Evolutionary conservation across 2,888 invertebrate species (phyloP), one percentile per base, ranked within the genome.

Genomic region (Elysia crispata): DNA sequence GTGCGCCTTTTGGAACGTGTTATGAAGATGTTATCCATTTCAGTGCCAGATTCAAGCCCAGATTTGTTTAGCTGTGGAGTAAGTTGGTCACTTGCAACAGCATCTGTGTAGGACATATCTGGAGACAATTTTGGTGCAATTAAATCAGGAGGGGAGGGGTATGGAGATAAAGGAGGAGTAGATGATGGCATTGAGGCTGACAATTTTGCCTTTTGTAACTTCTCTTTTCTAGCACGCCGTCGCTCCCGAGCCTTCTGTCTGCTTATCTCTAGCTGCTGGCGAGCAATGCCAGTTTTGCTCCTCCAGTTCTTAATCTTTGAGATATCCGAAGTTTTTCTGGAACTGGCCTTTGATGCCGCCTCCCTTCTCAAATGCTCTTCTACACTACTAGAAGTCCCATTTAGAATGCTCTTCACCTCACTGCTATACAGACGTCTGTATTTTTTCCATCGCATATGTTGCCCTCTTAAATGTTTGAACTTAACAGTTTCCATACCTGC

Each of bases 261-360:
- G 49, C 67, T 41, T 28, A 66, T 6, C 1, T 28, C 31, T 28
- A 70, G n/a, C 5, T 73, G 49, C 50, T 11, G n/a, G 3, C n/a
- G 50, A 25, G 50, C 28, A 30, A 18, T 18, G 28, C 25, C 28
- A 18, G 28, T n/a, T 74, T 87, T 89, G n/a, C 83, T 87, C 79
- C 87, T 88, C 90, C 89, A 89, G 57, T 88, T 88, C 84, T 89
- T 89, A 62, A 89, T 89, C 77, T 89, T 89, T 13, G 88, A 87
- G 30, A 88, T 81, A 79, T 89, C 89, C 11, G 85, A 82, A 15
- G 89, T 89, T 80, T 90, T 89, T 30, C 49, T 69, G 25, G 49
- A 30, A 33, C 11, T 33, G 60, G 28, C 50, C 41, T 41, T 41
- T 11, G 41, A 41, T 41, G 41, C 41, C 11, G 41, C 41, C 41